These are phyloP conservation scores for Diabrotica balteata DNA, from an alignment of 2,888 invertebrate genomes.

Conservation along the genomic window DNA sequence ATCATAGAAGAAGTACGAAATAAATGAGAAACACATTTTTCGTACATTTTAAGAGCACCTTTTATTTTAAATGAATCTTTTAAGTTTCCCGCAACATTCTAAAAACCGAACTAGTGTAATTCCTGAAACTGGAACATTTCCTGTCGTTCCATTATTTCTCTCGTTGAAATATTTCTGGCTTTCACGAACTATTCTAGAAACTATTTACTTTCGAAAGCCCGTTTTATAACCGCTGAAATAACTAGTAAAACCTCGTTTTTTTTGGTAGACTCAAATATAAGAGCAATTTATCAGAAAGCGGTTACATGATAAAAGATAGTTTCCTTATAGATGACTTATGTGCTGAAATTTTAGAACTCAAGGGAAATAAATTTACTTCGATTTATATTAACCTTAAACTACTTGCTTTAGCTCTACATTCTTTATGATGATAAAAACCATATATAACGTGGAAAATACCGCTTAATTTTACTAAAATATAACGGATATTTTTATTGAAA, in stretches of 20 bases:
- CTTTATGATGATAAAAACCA: not conserved
- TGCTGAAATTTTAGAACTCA: not conserved
- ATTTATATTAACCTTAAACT: not conserved
- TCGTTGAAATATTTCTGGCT: constrained; percentile 18
- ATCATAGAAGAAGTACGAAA: too few species aligned
- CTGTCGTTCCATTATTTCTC: constrained; percentile 37
- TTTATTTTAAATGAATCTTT: too few species aligned
- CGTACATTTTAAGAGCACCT: too few species aligned
- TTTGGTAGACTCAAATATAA: constrained; percentile 7
- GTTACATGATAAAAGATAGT: constrained; percentile 10
- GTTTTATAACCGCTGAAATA: constrained; percentile 26
- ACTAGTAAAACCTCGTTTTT: constrained; percentile 12
- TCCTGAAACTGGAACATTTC: constrained; percentile 31
- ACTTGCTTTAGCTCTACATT: not conserved
- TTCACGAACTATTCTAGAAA: constrained; percentile 23
- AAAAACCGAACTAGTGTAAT: constrained; percentile 22
- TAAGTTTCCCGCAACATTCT: not conserved
- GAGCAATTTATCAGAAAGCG: constrained; percentile 8
- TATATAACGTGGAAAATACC: too few species aligned
- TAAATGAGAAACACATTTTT: too few species aligned
- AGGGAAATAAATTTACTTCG: constrained; percentile 1
- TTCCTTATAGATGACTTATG: constrained; percentile 2
- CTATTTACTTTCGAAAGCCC: constrained; percentile 20
- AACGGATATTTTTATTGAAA: too few species aligned
- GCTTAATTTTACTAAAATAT: too few species aligned